phyloP scores from a whole-genome alignment of 2,888 invertebrate species.

The Azorinus chamasolen region DNA sequence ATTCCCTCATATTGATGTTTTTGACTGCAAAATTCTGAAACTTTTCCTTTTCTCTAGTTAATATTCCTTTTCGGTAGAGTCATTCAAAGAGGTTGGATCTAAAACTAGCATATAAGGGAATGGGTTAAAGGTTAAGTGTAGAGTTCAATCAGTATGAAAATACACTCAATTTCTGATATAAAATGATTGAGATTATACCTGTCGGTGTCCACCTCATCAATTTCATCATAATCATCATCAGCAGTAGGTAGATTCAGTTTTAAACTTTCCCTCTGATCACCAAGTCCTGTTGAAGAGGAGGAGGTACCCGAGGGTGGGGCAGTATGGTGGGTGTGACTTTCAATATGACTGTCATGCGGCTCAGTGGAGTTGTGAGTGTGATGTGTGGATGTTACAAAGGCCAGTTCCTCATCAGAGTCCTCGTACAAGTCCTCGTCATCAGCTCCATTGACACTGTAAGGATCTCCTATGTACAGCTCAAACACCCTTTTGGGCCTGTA shows the following conservation, averaged over 20 bases:
- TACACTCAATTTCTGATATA: too few relatives aligned
- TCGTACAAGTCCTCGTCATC: constrained; percentile 44
- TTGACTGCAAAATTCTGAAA: too few relatives aligned
- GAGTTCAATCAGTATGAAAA: too few relatives aligned
- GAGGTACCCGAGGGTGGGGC: constrained; percentile 1
- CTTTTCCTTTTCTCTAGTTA: too few relatives aligned
- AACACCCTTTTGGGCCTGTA: constrained; percentile 55
- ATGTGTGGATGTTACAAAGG: not conserved
- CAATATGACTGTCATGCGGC: not conserved
- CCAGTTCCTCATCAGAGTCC: constrained; percentile 45
- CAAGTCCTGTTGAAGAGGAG: constrained; percentile 9
- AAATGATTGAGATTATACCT: constrained; percentile 49
- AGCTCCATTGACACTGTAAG: constrained; percentile 37
- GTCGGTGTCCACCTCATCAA: constrained; percentile 71
- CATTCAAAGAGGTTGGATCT: too few relatives aligned
- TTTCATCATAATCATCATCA: constrained; percentile 65
- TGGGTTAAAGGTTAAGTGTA: too few relatives aligned
- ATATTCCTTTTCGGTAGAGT: too few relatives aligned
- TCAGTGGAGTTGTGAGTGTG: not conserved
- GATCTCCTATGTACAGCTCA: constrained; percentile 60
- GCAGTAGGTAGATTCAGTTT: constrained; percentile 57
- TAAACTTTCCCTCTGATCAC: constrained; percentile 27
- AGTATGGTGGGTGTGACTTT: not conserved
- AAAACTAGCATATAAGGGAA: too few relatives aligned
- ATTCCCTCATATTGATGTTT: too few relatives aligned